Base-by-base conservation (phyloP, 2,797 vertebrate genomes). In the Pristis pectinata region DNA sequence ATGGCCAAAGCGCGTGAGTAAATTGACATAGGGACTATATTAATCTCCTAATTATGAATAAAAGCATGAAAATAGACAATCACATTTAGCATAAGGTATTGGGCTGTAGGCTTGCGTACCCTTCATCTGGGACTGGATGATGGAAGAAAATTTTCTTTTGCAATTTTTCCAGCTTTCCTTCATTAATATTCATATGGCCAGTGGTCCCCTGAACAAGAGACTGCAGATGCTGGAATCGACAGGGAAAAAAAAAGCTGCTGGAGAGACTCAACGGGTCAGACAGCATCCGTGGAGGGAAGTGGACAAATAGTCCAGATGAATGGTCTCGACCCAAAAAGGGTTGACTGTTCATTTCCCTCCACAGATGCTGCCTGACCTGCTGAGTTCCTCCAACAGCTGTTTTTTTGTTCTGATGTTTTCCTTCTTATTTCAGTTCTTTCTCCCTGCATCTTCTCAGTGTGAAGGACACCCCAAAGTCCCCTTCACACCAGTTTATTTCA, bases 41-140 rank as follows among this genome's bases (percentile, higher is more conserved):
- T 94, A 94, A 53, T 74, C 92, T 49, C 30, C 41, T 94, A 94
- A 94, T 94, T 94, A 94, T 76, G 49, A 94, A 53, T 94, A 49
- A 67, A 91, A 91, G 59, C 59, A 61, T 89, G 61, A 89, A 24
- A 64, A 37, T 91, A 91, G n/a, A 67, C 61, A 91, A 37, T 64
- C 59, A 24, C 87, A 91, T 91, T 64, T 41, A 91, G n/a, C 87
- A 67, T 22, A 34, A 89, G 30, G 49, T 59, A 17, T 34, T 59
- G 34, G 53, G 30, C 85, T n/a, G 9, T 89, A 19, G 85, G 56
- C 56, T 34, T 61, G 30, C 89, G 85, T n/a, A 13, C 17, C 15
- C 59, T 37, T 56, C 17, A 85, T 30, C 9, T 85, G 49, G 49
- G 85, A 64, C 4, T 19, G 22, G 59, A 89, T 61, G 85, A 89